Conservation (phyloP, 2,888 invertebrate genomes). For the Napeogenes inachia region DNA sequence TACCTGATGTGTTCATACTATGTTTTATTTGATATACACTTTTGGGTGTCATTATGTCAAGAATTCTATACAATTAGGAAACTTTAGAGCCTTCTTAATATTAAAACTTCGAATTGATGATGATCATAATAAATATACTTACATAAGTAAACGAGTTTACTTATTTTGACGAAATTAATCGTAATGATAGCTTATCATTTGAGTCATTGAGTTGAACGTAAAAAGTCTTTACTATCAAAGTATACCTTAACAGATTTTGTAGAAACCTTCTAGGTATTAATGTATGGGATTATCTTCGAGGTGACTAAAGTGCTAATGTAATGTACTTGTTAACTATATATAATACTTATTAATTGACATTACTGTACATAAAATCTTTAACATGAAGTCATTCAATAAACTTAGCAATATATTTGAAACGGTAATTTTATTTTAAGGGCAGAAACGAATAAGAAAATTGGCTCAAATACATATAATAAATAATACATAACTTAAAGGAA, state of each 20-base stretch:
- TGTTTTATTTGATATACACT: conserved; percentile 13
- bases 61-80: conserved; percentile 45
- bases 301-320: too few relatives aligned
- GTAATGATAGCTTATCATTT: too few relatives aligned
- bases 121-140: too few relatives aligned
- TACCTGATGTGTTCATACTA: conserved; percentile 4
- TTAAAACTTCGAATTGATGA: conserved; percentile 71
- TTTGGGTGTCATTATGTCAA: conserved; percentile 40
- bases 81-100: conserved; percentile 48
- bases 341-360: too few relatives aligned
- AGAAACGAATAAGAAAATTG: conserved; percentile 12
- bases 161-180: too few relatives aligned
- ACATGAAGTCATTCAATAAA: conserved; percentile 1
- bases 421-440: neutral
- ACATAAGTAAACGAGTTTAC: too few relatives aligned
- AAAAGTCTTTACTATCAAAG: too few relatives aligned
- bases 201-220: too few relatives aligned
- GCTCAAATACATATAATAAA: conserved; percentile 51
- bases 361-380: neutral
- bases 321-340: too few relatives aligned
- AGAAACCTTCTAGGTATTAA: too few relatives aligned
- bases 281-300: too few relatives aligned
- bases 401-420: conserved; percentile 5
- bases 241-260: too few relatives aligned
- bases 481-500: conserved; percentile 36